Conservation (phyloP, 2,113 vertebrate genomes). For the Nansenia antarctica region DNA sequence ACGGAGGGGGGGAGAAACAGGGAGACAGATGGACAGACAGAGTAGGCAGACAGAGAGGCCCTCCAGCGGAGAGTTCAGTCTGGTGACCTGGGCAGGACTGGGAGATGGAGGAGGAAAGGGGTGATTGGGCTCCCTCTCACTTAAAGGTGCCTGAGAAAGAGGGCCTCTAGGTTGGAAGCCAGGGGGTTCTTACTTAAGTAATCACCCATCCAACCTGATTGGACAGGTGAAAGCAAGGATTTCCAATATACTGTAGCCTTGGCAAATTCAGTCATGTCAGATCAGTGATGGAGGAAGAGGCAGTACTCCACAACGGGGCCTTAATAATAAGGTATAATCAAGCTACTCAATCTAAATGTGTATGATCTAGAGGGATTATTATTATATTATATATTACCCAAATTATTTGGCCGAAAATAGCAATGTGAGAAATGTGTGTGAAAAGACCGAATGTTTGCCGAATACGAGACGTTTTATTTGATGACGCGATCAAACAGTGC, state of each 20-base stretch:
- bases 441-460: too few species aligned
- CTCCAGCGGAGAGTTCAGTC: background rate
- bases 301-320: background rate
- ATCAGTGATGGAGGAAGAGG: background rate
- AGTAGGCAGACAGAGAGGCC: background rate
- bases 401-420: too few species aligned
- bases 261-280: background rate
- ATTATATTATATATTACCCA: too few species aligned
- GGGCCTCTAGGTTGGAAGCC: background rate
- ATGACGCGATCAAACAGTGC: too few species aligned
- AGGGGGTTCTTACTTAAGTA: background rate
- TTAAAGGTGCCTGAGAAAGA: background rate
- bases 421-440: too few species aligned
- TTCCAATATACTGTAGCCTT: background rate
- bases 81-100: background rate
- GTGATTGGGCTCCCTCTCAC: background rate
- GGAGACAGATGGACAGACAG: background rate
- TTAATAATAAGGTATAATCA: conserved; percentile 17
- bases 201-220: background rate
- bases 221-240: background rate
- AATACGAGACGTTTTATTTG: too few species aligned
- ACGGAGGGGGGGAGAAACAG: too few species aligned
- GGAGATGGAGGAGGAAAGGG: background rate
- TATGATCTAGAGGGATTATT: too few species aligned
- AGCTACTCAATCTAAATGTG: conserved; percentile 20